These are phyloP conservation scores for Fragum whitleyi DNA, from an alignment of 2,888 invertebrate genomes.

Conservation along the genomic window DNA sequence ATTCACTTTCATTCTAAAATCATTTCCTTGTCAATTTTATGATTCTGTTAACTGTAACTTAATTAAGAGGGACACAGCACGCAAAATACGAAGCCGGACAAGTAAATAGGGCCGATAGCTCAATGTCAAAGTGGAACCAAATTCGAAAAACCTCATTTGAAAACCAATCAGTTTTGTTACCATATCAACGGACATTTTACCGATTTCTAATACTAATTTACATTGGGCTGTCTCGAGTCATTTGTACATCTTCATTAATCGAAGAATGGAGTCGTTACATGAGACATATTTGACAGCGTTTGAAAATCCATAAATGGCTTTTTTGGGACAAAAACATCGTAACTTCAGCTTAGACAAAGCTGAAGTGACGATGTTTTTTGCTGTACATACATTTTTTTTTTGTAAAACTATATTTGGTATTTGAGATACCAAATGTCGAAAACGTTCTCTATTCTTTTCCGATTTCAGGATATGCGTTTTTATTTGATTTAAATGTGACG, in stretches of 20 bases:
- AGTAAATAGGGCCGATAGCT: not conserved
- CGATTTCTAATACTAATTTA: conserved; percentile 4
- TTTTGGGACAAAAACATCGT: not conserved
- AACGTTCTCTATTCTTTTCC: too few relatives aligned
- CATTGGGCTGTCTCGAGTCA: not conserved
- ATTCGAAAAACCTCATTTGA: not conserved
- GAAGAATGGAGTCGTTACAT: not conserved
- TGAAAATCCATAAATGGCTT: not conserved
- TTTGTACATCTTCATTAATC: conserved; percentile 4
- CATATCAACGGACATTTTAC: not conserved
- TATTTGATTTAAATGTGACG: too few relatives aligned
- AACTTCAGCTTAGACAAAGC: too few relatives aligned
- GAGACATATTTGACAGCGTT: not conserved
- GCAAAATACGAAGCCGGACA: not conserved
- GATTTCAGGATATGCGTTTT: too few relatives aligned
- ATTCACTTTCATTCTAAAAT: too few relatives aligned
- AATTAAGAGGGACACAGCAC: not conserved
- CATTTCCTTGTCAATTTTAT: too few relatives aligned
- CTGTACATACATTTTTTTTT: too few relatives aligned
- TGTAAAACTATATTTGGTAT: too few relatives aligned
- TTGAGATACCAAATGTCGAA: too few relatives aligned
- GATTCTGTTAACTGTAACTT: too few relatives aligned
- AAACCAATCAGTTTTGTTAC: not conserved
- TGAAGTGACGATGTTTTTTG: too few relatives aligned
- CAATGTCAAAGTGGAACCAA: not conserved